Evolutionary conservation across 2,113 vertebrate species (phyloP).

Genomic region (Otocyon megalotis): DNA sequence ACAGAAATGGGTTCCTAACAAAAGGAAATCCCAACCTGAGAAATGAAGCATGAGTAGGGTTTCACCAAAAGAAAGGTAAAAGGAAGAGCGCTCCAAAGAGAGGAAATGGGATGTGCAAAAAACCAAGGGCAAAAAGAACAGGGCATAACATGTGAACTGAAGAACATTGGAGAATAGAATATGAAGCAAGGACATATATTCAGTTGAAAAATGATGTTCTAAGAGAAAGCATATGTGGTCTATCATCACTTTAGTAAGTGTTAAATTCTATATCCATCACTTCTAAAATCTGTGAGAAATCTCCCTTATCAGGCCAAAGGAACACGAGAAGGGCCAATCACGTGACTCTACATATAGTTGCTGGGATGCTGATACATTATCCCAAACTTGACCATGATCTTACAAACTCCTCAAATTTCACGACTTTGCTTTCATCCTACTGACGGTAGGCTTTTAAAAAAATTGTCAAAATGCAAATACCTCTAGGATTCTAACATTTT

Average conservation of each 20-base stretch:
- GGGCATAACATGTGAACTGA: background rate
- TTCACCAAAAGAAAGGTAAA: background rate
- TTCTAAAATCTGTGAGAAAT: background rate
- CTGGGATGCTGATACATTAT: background rate
- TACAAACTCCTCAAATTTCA: background rate
- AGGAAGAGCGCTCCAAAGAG: background rate
- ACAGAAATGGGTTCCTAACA: background rate
- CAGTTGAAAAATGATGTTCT: background rate
- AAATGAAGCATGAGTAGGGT: background rate
- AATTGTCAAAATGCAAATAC: slow-evolving; percentile 32
- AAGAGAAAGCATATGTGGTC: background rate
- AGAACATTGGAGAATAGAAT: background rate
- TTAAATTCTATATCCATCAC: background rate
- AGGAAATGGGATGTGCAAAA: background rate
- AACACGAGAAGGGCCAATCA: background rate
- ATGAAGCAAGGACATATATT: background rate
- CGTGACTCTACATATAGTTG: no score
- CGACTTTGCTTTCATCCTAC: background rate
- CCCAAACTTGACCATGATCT: background rate
- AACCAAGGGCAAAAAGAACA: background rate
- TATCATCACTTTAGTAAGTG: background rate
- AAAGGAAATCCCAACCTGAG: background rate
- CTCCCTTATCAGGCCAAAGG: background rate
- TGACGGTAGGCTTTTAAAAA: background rate
- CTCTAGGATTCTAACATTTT: background rate